Evolutionary conservation across 1,140 invertebrate genomes (phyloP), one percentile per base, ranked within the genome.

Genomic region (Penaeus indicus): DNA sequence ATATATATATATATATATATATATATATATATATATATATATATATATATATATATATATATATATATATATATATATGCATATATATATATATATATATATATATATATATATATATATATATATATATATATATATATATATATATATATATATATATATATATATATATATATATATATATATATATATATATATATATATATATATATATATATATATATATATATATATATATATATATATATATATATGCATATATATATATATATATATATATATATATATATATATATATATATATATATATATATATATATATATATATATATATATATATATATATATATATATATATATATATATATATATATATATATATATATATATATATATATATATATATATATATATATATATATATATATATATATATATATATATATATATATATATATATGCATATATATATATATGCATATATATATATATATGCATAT

Each of bases 161-260:
- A 72, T 72, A 72, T 72, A 72, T 72, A 72, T 72, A 72, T 72
- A 8, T 72, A n/a, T 72, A n/a, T 72, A 72, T 72, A 72, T 72
- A 72, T 72, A 72, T 72, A 72, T 72, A 72, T 72, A 72, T 72
- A 72, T 72, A 72, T 72, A 72, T 72, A 72, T 72, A 72, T 72
- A 72, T 72, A 72, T 72, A 72, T 72, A 72, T 72, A 72, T 72
- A 25, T 72, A 72, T 72, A 72, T 72, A 72, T 72, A 72, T 72
- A 72, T 72, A 72, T 21, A 72, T 72, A 72, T 72, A n/a, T 72
- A 72, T 72, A n/a, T 72, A 72, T n/a, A 72, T 21, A 25, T 25
- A 72, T 72, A 72, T 72, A 72, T n/a, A 72, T 72, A n/a, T 72
- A 27, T 16, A 32, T 32, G 16, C 25, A 72, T 69, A 69, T 69